Conservation (phyloP, 2,113 vertebrate genomes). For the Paratilapia polleni region DNA sequence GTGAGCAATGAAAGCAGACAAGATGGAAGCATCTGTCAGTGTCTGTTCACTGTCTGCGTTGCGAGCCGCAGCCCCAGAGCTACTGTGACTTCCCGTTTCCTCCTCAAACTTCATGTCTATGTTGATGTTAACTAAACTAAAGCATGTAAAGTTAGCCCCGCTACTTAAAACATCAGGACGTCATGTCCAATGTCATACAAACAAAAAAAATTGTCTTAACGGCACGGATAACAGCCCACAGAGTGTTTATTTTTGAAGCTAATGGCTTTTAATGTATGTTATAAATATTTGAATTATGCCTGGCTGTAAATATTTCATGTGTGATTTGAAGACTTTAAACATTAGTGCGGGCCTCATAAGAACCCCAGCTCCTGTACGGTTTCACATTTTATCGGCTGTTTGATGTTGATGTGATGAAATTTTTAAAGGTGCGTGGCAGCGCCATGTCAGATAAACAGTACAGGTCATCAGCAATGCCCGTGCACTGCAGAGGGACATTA, state of each 20-base stretch:
- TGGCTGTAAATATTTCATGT: slow-evolving; percentile 80
- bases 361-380: slow-evolving; percentile 33
- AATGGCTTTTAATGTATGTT: slow-evolving; percentile 85
- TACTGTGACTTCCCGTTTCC: slow-evolving; percentile 33
- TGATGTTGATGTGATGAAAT: slow-evolving; percentile 83
- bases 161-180: slow-evolving; percentile 75
- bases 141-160: slow-evolving; percentile 75
- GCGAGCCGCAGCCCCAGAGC: slow-evolving; percentile 71
- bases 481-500: slow-evolving; percentile 37
- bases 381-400: slow-evolving; percentile 78
- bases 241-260: slow-evolving; percentile 77
- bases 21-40: slow-evolving; percentile 80
- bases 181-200: slow-evolving; percentile 77
- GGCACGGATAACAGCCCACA: slow-evolving; percentile 47
- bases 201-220: slow-evolving; percentile 59
- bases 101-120: slow-evolving; percentile 68
- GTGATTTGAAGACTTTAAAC: slow-evolving; percentile 74
- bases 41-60: slow-evolving; percentile 73
- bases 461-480: slow-evolving; percentile 61
- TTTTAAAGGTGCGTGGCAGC: slow-evolving; percentile 72
- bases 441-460: slow-evolving; percentile 67
- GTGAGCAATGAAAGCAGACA: slow-evolving; percentile 78
- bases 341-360: slow-evolving; percentile 73
- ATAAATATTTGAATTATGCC: slow-evolving; percentile 84
- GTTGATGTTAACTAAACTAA: slow-evolving; percentile 82